Percentiles rank a stretch among this genome's conserved stretches.
phyloP scores from a whole-genome alignment of 2,888 invertebrate species.

The Drosophila mimica region DNA sequence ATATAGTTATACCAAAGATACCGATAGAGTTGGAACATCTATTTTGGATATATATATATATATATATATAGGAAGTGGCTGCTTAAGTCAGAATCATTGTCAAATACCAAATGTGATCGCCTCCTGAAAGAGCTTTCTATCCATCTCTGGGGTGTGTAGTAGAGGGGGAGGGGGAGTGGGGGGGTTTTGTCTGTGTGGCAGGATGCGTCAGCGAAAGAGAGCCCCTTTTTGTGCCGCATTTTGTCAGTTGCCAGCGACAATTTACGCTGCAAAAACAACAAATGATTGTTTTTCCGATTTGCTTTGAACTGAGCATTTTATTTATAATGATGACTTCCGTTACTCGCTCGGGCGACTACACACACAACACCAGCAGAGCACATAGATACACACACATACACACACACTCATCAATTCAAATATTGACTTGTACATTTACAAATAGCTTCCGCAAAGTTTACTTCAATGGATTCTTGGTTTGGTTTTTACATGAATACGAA shows the following conservation, averaged over 20 bases:
- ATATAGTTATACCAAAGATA: not conserved
- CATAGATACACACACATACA: conserved; percentile 16
- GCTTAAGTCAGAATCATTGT: not conserved
- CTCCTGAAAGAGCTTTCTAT: not conserved
- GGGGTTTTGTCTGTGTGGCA: not conserved
- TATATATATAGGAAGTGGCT: not conserved
- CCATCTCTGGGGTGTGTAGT: not conserved
- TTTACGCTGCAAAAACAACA: conserved; percentile 43
- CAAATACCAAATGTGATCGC: not conserved
- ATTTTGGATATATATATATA: not conserved
- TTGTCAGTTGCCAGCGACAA: conserved; percentile 15
- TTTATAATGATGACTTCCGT: conserved; percentile 79
- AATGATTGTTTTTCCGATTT: conserved; percentile 60
- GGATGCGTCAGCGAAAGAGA: not conserved
- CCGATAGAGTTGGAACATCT: not conserved
- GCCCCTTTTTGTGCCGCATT: not conserved
- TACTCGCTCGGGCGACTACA: conserved; percentile 21
- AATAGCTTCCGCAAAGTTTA: conserved; percentile 69
- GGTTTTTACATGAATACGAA: conserved; percentile 18
- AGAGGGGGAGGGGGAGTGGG: not conserved
- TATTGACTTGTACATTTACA: conserved; percentile 64
- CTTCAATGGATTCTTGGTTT: conserved; percentile 42
- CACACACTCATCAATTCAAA: conserved; percentile 47
- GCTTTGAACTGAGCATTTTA: conserved; percentile 70
- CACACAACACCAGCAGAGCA: conserved; percentile 33